phyloP scores from a whole-genome alignment of 2,888 invertebrate species.

The Silvanus unidentatus region DNA sequence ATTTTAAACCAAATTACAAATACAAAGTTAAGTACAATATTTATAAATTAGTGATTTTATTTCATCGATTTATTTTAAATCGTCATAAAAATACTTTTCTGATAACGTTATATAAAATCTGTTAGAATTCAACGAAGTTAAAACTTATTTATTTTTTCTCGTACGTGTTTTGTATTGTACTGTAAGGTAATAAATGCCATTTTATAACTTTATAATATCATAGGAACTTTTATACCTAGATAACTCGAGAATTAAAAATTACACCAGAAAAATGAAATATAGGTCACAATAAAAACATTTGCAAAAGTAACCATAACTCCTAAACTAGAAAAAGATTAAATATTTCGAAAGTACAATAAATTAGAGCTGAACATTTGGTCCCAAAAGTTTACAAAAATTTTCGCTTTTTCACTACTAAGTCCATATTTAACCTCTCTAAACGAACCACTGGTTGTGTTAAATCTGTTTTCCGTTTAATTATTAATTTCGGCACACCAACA shows the following conservation, averaged over 20 bases:
- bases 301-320: not conserved
- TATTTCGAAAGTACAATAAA: constrained; percentile 1
- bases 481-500: constrained; percentile 34
- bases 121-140: too few species aligned
- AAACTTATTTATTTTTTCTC: too few species aligned
- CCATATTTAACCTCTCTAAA: constrained; percentile 29
- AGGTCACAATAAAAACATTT: constrained; percentile 1
- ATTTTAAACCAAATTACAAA: too few species aligned
- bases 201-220: constrained; percentile 15
- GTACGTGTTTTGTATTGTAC: too few species aligned
- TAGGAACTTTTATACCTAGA: constrained; percentile 16
- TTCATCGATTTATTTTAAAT: too few species aligned
- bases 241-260: constrained; percentile 10
- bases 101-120: too few species aligned
- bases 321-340: too few species aligned
- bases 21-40: too few species aligned
- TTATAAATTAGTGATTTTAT: too few species aligned
- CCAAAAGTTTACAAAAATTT: constrained; percentile 14
- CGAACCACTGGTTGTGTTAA: constrained; percentile 32
- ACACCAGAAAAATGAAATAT: constrained; percentile 3
- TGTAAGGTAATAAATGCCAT: too few species aligned
- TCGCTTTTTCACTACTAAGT: constrained; percentile 23
- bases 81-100: too few species aligned
- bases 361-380: constrained; percentile 17
- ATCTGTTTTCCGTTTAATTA: constrained; percentile 34